A percentile compares a stretch with the other conserved stretches of the same genome.
phyloP scores from a whole-genome alignment of 2,797 vertebrate species.

The Catostomus latipinnis region DNA sequence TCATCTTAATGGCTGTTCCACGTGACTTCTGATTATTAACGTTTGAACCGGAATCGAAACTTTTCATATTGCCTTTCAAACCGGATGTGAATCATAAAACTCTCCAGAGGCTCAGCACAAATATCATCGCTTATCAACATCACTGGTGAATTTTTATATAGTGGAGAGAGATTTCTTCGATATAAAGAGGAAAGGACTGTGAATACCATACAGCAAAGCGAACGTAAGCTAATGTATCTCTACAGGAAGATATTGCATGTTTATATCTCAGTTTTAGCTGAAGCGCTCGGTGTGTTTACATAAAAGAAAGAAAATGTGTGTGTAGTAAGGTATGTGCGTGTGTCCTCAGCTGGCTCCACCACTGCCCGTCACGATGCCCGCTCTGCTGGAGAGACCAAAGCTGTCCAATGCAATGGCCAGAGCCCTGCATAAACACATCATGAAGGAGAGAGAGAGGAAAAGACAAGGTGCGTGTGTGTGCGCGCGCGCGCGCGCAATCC shows the following conservation, averaged over 20 bases:
- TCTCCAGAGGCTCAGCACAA: neutral
- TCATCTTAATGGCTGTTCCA: neutral
- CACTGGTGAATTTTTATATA: neutral
- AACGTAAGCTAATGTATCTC: neutral
- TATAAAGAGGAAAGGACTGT: neutral
- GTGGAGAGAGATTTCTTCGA: neutral
- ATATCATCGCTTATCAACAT: neutral
- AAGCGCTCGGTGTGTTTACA: neutral
- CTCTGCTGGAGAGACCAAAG: slow-evolving; percentile 92
- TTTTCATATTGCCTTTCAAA: too few species aligned
- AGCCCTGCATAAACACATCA: slow-evolving; percentile 93
- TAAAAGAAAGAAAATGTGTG: neutral
- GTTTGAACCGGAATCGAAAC: neutral
- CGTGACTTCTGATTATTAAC: too few species aligned
- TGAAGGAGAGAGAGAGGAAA: slow-evolving; percentile 92
- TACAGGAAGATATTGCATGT: neutral
- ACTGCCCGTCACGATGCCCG: slow-evolving; percentile 85
- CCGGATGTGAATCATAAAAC: neutral
- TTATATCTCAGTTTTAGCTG: neutral
- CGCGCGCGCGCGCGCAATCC: too few species aligned
- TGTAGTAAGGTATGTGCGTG: neutral
- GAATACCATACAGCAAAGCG: too few species aligned
- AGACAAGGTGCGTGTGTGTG: slow-evolving; percentile 81
- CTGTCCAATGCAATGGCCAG: slow-evolving; percentile 93
- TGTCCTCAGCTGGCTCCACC: slow-evolving; percentile 77